Conservation (phyloP, 2,113 vertebrate genomes). For the Arenaria interpres region DNA sequence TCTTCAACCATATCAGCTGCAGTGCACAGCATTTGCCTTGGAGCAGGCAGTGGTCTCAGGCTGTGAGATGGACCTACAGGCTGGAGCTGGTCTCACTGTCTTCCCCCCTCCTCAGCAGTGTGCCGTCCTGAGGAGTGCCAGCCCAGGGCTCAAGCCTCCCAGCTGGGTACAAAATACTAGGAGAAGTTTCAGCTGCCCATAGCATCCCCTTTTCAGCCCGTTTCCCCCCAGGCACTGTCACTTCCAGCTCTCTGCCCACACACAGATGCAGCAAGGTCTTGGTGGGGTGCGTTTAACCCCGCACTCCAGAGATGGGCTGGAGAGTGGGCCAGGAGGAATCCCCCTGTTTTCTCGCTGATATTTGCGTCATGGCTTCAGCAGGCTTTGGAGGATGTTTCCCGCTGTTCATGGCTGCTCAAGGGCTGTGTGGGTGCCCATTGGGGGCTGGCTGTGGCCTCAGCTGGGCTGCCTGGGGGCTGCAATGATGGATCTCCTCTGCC, state of each 20-base stretch:
- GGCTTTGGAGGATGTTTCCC: not conserved
- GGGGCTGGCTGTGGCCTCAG: not conserved
- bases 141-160: not conserved
- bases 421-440: fast-evolving
- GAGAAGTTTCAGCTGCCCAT: not conserved
- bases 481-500: not conserved
- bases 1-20: not conserved
- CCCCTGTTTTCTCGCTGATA: fast-evolving
- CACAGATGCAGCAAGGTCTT: not conserved
- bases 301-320: not conserved
- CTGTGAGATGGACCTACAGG: fast-evolving
- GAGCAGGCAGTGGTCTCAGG: not conserved
- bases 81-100: not conserved
- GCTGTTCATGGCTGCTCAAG: fast-evolving
- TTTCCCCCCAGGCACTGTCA: not conserved
- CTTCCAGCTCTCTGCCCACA: not conserved
- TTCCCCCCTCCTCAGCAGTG: not conserved
- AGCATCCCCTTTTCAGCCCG: not conserved
- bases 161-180: not conserved
- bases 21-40: not conserved
- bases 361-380: not conserved
- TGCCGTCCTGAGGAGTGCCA: not conserved
- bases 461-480: not conserved
- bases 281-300: not conserved
- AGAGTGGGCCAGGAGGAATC: not conserved